These are phyloP conservation scores for Drosophila yooni DNA, from an alignment of 2,888 invertebrate species.

Conservation along the genomic window DNA sequence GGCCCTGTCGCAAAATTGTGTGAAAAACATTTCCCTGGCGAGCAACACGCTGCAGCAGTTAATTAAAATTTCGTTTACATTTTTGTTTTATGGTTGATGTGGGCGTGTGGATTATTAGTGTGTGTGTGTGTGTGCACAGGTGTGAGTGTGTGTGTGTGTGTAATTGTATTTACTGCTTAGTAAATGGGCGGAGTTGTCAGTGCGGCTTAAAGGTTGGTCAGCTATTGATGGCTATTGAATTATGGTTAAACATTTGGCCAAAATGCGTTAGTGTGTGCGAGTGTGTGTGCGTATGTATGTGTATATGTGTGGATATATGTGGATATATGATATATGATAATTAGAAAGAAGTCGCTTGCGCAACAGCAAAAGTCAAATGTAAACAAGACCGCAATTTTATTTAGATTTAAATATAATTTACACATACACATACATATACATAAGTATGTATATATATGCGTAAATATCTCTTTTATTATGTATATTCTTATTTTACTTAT, in stretches of 20 bases:
- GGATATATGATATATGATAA: constrained; percentile 56
- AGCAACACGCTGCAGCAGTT: constrained; percentile 50
- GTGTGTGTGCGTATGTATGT: constrained; percentile 2
- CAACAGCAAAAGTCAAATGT: constrained; percentile 69
- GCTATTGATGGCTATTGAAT: constrained; percentile 69
- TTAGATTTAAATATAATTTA: constrained; percentile 47
- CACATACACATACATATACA: not conserved
- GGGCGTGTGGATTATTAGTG: constrained; percentile 22
- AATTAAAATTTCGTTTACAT: constrained; percentile 75
- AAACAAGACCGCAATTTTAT: constrained; percentile 72
- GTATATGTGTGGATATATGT: not conserved
- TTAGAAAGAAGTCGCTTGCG: constrained; percentile 40
- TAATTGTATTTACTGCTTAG: constrained; percentile 9
- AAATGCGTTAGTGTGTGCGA: constrained; percentile 37
- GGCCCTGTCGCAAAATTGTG: constrained; percentile 14
- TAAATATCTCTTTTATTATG: constrained; percentile 25
- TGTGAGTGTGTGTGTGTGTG: constrained; percentile 15
- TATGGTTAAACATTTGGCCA: constrained; percentile 62
- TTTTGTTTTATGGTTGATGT: constrained; percentile 51
- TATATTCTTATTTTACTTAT: constrained; percentile 48
- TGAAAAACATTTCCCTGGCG: constrained; percentile 28
- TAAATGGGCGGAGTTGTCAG: constrained; percentile 43
- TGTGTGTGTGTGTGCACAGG: not conserved
- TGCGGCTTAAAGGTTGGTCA: constrained; percentile 38
- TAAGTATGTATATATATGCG: constrained; percentile 6